Conservation (phyloP, 2,113 vertebrate species). For the Uria lomvia region DNA sequence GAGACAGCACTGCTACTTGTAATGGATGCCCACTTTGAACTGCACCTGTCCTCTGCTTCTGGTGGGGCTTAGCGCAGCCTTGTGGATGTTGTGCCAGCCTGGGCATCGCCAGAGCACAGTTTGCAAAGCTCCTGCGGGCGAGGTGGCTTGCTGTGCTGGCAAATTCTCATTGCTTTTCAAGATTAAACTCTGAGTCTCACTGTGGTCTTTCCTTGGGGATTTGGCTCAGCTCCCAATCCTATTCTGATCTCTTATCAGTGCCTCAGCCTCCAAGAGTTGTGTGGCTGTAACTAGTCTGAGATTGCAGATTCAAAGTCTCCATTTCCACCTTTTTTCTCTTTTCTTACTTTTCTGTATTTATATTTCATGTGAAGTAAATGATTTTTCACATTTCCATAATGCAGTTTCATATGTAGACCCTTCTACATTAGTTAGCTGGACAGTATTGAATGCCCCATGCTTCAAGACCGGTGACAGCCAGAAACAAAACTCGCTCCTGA, state of each 20-base stretch:
- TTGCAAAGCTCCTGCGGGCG: neutral
- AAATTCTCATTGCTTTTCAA: neutral
- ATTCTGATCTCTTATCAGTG: neutral
- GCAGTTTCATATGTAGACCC: neutral
- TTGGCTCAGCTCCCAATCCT: neutral
- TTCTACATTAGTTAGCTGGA: neutral
- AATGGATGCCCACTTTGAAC: neutral
- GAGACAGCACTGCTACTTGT: fast-evolving
- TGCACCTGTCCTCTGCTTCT: neutral
- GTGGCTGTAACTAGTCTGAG: neutral
- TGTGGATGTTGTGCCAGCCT: neutral
- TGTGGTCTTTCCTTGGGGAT: neutral
- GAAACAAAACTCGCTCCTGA: neutral
- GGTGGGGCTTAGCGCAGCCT: neutral
- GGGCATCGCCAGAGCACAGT: neutral
- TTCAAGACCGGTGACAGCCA: neutral
- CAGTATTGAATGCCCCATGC: neutral
- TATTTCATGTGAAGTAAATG: neutral
- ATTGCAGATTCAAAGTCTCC: neutral
- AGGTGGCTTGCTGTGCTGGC: neutral
- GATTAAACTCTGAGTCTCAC: neutral
- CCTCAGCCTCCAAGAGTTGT: neutral
- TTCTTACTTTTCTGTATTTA: neutral
- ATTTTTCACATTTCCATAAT: neutral
- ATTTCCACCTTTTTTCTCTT: neutral